Base-by-base conservation (phyloP, 2,888 invertebrate species). In the Apamea sordens region DNA sequence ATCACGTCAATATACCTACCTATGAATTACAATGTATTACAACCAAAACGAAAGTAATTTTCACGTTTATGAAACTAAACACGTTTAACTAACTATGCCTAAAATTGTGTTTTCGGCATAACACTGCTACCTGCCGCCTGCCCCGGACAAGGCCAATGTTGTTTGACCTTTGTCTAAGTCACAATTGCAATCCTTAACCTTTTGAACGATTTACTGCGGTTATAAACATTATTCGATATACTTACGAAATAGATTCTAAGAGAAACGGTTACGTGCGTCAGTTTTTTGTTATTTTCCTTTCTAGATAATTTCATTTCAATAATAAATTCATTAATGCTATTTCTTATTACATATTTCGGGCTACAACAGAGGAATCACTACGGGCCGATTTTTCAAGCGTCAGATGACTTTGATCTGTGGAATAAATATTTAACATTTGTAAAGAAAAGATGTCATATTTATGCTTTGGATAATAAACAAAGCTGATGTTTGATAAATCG, bases 11-110 rank as follows among this genome's bases (percentile, higher is more conserved):
- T 32, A 87, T 79, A 50, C 21, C 47, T 53, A 10, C 53, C 2
- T 24, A 56, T 65, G n/a, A n/a, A 77, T 73, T 88, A 86, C 84
- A 79, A 73, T 84, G 82, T 84, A 81, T 50, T 71, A 59, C 69
- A 44, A 80, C 81, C 72, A 70, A 77, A 88, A 76, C 71, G 63
- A 80, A 86, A 88, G 70, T 76, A 59, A 68, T 70, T 78, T 78
- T 83, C 76, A 76, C 73, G 83, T 78, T 61, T 72, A 72, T 44
- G 76, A 68, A 78, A 78, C 50, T 24, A 71, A n/a, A n/a, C n/a
- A n/a, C n/a, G n/a, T n/a, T n/a, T n/a, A n/a, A n/a, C n/a, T n/a
- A n/a, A n/a, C n/a, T n/a, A n/a, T n/a, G n/a, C n/a, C n/a, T n/a
- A n/a, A n/a, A n/a, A 77, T 77, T 59, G 65, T 76, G 71, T 41